phyloP scores from a whole-genome alignment of 92 coral and sea anemone genomes.

The Umimayanthus kanabou region DNA sequence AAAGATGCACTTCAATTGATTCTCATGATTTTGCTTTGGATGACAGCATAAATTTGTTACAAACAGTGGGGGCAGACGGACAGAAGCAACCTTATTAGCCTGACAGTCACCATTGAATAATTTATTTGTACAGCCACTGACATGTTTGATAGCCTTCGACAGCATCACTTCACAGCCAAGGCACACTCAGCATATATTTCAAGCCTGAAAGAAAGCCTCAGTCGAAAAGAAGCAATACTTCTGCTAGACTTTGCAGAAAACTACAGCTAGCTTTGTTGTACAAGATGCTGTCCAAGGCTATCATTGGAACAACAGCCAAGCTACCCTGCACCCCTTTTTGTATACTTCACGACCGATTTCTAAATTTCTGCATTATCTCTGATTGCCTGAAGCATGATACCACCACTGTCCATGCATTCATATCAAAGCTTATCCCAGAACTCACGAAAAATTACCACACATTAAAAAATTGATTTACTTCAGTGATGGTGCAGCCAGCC shows the following conservation, averaged over 20 bases:
- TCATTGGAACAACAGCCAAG: slow-evolving; percentile 3
- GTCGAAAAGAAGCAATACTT: background rate
- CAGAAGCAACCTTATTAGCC: background rate
- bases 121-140: background rate
- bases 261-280: slow-evolving; percentile 11
- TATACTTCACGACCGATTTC: background rate
- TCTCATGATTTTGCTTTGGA: background rate
- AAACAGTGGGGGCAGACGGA: slow-evolving; percentile 19
- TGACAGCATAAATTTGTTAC: slow-evolving; percentile 14
- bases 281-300: slow-evolving; percentile 39
- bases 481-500: too few species aligned
- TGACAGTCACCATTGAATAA: background rate
- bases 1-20: background rate
- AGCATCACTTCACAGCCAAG: slow-evolving; percentile 13
- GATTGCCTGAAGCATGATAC: slow-evolving; percentile 33
- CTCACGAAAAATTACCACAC: slow-evolving; percentile 1
- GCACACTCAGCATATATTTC: slow-evolving; percentile 14
- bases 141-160: background rate
- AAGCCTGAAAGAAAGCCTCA: background rate
- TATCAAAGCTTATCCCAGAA: background rate
- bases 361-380: background rate
- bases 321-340: slow-evolving; percentile 25
- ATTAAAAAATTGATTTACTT: background rate
- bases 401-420: slow-evolving; percentile 35
- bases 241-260: slow-evolving; percentile 39